These are phyloP conservation scores for Macrotis lagotis DNA, from an alignment of 2,113 vertebrate species.

Conservation along the genomic window DNA sequence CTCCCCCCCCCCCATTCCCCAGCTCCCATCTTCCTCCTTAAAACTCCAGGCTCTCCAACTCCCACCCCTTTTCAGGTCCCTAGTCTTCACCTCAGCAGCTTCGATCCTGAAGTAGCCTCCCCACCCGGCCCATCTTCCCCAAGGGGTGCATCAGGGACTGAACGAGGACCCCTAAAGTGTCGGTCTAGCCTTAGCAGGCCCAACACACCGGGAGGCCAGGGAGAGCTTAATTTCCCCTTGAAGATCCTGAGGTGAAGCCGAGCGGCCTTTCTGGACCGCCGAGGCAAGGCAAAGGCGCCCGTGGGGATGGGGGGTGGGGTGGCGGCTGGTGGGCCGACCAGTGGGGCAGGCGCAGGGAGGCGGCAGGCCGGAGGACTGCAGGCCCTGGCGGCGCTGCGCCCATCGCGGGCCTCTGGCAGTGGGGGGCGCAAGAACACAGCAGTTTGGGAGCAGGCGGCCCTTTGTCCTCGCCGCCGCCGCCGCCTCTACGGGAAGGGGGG, in stretches of 20 bases:
- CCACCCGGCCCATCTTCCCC: background rate
- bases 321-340: background rate
- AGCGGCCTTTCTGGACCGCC: background rate
- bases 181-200: background rate
- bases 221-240: background rate
- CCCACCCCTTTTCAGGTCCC: background rate
- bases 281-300: background rate
- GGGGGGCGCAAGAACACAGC: constrained; percentile 89
- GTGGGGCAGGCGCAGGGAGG: accelerated
- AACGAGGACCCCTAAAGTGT: background rate
- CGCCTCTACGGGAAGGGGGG: background rate
- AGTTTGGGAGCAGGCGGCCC: constrained; percentile 74
- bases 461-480: constrained; percentile 61
- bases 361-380: background rate
- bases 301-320: too few relatives aligned
- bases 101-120: background rate
- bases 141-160: background rate
- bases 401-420: constrained; percentile 85
- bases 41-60: background rate
- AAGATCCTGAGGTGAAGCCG: background rate
- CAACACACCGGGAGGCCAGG: background rate
- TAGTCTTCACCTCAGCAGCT: background rate
- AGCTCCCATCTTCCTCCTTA: background rate
- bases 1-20: too few relatives aligned
- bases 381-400: constrained; percentile 66